phyloP scores from a whole-genome alignment of 2,113 vertebrate species.

The Sinocyclocheilus anophthalmus region DNA sequence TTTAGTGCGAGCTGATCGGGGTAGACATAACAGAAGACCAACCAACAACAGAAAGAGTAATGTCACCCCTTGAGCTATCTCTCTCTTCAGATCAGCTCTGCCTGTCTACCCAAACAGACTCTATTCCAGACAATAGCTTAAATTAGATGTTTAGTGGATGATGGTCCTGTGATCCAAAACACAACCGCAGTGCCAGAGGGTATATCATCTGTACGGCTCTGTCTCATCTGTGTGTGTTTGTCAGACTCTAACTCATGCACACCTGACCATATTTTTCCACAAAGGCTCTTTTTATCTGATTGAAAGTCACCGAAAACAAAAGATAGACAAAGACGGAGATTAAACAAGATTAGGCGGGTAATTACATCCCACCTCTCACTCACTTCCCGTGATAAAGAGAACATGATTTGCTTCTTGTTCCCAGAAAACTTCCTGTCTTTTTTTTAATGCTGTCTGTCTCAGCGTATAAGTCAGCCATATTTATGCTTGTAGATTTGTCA shows the following conservation, averaged over 20 bases:
- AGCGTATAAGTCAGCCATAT: neutral
- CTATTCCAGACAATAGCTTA: slow-evolving; percentile 36
- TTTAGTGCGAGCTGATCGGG: slow-evolving; percentile 43
- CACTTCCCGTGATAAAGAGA: neutral
- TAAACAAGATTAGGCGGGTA: neutral
- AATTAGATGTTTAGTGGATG: slow-evolving; percentile 35
- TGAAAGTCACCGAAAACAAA: slow-evolving; percentile 24
- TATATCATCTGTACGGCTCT: neutral
- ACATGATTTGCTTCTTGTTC: neutral
- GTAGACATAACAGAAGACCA: slow-evolving; percentile 55
- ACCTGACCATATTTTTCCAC: slow-evolving; percentile 25
- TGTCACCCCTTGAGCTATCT: slow-evolving; percentile 22
- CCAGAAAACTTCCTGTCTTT: neutral
- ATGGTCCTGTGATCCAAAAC: slow-evolving; percentile 29
- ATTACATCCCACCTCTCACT: slow-evolving; percentile 39
- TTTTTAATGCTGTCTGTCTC: neutral
- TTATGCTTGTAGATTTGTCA: neutral
- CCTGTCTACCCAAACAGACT: slow-evolving; percentile 28
- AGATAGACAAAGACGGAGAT: neutral
- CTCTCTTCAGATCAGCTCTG: slow-evolving; percentile 29
- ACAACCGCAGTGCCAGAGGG: slow-evolving; percentile 6
- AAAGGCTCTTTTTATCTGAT: slow-evolving; percentile 33
- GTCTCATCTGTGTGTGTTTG: slow-evolving; percentile 36
- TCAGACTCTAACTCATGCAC: slow-evolving; percentile 14
- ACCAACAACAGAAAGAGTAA: slow-evolving; percentile 37